A percentile compares a stretch with the other conserved stretches of the same genome.
phyloP scores from a whole-genome alignment of 1,140 invertebrate genomes.

The Anastrepha obliqua region DNA sequence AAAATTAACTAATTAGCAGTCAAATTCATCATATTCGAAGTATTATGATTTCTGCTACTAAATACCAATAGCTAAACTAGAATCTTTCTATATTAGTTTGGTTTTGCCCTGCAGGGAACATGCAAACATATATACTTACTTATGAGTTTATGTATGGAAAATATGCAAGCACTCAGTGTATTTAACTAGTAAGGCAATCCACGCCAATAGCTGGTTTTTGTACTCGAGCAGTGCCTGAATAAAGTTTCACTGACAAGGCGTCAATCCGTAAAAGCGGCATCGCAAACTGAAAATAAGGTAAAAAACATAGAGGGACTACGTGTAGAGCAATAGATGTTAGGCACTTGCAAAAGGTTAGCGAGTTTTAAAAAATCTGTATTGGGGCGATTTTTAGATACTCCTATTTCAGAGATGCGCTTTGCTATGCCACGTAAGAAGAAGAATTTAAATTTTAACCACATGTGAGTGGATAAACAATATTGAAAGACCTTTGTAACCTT shows the following conservation, averaged over 20 bases:
- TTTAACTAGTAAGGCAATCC: neutral
- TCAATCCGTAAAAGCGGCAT: slow-evolving; percentile 41
- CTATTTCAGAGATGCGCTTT: no score
- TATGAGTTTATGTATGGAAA: neutral
- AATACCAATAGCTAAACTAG: no score
- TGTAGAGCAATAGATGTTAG: neutral
- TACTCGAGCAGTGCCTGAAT: neutral
- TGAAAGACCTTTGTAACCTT: no score
- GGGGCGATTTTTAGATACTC: no score
- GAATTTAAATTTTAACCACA: no score
- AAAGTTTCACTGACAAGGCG: slow-evolving; percentile 50
- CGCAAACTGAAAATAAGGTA: neutral
- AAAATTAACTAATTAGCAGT: no score
- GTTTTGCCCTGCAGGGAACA: neutral
- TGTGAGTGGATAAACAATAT: no score
- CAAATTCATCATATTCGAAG: no score
- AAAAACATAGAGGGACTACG: neutral
- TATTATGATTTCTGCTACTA: no score
- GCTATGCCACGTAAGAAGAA: no score
- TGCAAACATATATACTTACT: neutral
- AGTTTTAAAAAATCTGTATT: no score
- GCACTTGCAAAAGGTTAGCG: neutral
- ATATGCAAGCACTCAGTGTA: neutral
- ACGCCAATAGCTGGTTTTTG: slow-evolving; percentile 32
- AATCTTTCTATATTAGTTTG: no score